phyloP scores from a whole-genome alignment of 2,113 vertebrate genomes.

The Brienomyrus longianalis region DNA sequence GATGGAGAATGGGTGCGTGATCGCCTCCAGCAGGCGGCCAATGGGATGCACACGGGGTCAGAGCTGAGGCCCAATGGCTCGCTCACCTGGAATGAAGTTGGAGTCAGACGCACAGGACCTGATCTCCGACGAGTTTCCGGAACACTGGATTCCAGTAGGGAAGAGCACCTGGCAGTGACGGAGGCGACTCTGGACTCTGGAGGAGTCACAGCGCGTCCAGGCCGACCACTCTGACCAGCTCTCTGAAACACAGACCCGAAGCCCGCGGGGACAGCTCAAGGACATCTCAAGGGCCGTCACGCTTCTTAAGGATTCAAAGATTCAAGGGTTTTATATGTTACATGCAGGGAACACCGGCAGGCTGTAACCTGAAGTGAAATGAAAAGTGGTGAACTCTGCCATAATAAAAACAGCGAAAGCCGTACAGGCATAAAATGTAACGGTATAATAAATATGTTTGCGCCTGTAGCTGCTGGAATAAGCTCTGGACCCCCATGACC shows the following conservation, averaged over 20 bases:
- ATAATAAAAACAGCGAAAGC: background rate
- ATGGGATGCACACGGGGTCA: constrained; percentile 39
- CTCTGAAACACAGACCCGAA: constrained; percentile 59
- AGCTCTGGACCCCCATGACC: background rate
- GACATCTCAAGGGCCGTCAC: background rate
- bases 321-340: background rate
- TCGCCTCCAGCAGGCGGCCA: constrained; percentile 37
- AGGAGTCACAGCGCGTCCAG: constrained; percentile 80
- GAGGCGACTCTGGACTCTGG: constrained; percentile 67
- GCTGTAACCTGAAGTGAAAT: background rate
- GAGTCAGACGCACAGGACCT: constrained; percentile 70
- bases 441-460: background rate
- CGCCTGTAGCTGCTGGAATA: background rate
- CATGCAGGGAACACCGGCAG: background rate
- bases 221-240: constrained; percentile 91
- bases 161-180: constrained; percentile 84
- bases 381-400: background rate
- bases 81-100: constrained; percentile 88
- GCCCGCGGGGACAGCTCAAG: background rate
- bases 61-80: constrained; percentile 34
- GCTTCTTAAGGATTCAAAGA: background rate
- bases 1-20: constrained; percentile 33
- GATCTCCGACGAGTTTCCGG: constrained; percentile 79
- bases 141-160: constrained; percentile 83
- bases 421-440: background rate